Conservation (phyloP, 2,797 vertebrate genomes). For the Sebastiscus albofasciatus region DNA sequence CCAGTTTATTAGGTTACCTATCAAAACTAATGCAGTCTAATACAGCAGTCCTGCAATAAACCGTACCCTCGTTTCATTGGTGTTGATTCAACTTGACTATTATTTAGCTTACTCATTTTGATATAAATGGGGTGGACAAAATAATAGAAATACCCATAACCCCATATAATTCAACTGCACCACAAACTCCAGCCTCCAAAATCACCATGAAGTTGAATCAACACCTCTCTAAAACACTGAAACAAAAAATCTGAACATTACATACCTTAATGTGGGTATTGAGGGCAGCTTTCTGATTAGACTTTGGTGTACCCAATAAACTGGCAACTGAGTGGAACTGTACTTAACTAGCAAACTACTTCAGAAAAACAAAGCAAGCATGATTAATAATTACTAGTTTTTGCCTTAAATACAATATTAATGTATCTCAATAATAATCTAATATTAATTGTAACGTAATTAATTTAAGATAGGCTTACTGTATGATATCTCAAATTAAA, state of each 20-base stretch:
- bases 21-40: too few relatives aligned
- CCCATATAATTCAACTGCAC: background rate
- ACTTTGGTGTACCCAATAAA: background rate
- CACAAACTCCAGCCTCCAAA: background rate
- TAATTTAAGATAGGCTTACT: background rate
- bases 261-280: too few relatives aligned
- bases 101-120: background rate
- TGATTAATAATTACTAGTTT: background rate
- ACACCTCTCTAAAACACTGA: background rate
- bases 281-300: too few relatives aligned
- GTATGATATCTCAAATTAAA: background rate
- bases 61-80: too few relatives aligned
- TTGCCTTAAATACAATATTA: background rate
- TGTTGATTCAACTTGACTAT: too few relatives aligned
- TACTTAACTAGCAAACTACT: background rate
- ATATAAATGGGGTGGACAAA: background rate
- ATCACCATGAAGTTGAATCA: background rate
- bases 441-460: background rate
- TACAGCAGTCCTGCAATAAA: too few relatives aligned
- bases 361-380: background rate
- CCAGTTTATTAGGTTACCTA: too few relatives aligned
- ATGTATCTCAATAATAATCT: background rate
- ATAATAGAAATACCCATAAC: background rate
- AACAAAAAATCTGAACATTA: background rate
- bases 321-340: too few relatives aligned